A percentile compares a stretch with the other conserved stretches of the same genome.
Evolutionary conservation across 2,888 invertebrate species (phyloP).

Genomic region (Tinea semifulvella): DNA sequence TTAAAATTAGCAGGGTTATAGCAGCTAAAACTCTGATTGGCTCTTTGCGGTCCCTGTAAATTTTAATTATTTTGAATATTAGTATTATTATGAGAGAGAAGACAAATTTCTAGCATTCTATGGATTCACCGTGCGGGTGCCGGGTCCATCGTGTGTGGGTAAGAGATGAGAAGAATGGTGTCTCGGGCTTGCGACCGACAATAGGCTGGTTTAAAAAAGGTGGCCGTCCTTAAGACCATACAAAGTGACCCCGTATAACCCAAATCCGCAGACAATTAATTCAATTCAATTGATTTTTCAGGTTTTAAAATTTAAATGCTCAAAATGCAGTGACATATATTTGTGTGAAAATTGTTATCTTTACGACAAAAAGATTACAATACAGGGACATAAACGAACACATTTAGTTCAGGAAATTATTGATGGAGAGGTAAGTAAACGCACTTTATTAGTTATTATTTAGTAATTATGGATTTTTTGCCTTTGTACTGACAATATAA

Average conservation of each 20-base stretch:
- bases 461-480: neutral
- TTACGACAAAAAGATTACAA: conserved; percentile 41
- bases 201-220: no score
- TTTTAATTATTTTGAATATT: no score
- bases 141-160: no score
- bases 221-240: no score
- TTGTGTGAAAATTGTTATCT: conserved; percentile 60
- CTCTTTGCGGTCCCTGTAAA: conserved; percentile 66
- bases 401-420: conserved; percentile 53
- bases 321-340: conserved; percentile 45
- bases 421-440: conserved; percentile 46
- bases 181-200: no score
- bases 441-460: neutral
- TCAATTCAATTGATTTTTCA: conserved; percentile 22
- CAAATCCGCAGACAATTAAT: neutral
- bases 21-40: conserved; percentile 73
- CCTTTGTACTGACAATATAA: neutral
- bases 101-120: no score
- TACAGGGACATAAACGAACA: conserved; percentile 50
- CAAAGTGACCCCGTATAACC: no score
- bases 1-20: conserved; percentile 72
- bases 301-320: conserved; percentile 56
- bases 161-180: no score
- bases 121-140: no score
- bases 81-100: no score